Evolutionary conservation across 2,797 vertebrate genomes (phyloP).

Genomic region (Craterocephalus amniculus): DNA sequence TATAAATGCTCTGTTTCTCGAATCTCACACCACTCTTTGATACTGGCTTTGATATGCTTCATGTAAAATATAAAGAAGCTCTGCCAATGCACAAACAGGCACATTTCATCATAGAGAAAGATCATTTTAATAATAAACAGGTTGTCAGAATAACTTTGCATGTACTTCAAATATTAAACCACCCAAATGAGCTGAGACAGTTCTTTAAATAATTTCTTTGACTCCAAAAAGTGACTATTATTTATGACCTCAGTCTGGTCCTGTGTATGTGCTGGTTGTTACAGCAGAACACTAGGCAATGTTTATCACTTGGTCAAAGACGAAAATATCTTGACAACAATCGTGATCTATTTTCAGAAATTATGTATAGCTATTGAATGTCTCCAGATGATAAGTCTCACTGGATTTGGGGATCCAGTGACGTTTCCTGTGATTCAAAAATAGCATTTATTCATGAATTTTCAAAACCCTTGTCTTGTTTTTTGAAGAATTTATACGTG

Average conservation of each 20-base stretch:
- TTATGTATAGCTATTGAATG: background rate
- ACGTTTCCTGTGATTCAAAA: background rate
- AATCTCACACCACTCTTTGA: constrained; percentile 30
- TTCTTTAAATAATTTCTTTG: constrained; percentile 1
- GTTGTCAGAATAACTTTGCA: constrained; percentile 5
- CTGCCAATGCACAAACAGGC: background rate
- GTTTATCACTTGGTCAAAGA: background rate
- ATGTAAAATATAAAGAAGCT: constrained; percentile 32
- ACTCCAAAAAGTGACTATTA: background rate
- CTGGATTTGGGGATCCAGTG: background rate
- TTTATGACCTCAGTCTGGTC: background rate
- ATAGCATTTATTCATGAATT: no score
- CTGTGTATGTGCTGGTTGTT: background rate
- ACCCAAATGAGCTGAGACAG: background rate
- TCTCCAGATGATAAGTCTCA: background rate
- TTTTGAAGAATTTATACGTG: no score
- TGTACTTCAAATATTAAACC: constrained; percentile 21
- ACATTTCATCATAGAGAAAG: constrained; percentile 24
- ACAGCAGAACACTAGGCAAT: background rate
- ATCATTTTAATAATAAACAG: constrained; percentile 16
- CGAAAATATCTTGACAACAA: background rate
- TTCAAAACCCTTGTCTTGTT: no score
- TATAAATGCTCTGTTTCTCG: constrained; percentile 47
- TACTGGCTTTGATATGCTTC: constrained; percentile 42
- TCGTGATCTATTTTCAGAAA: background rate